Evolutionary conservation across 2,888 invertebrate genomes (phyloP), one percentile per base, ranked within the genome.

Genomic region (Plagiodera versicolora): DNA sequence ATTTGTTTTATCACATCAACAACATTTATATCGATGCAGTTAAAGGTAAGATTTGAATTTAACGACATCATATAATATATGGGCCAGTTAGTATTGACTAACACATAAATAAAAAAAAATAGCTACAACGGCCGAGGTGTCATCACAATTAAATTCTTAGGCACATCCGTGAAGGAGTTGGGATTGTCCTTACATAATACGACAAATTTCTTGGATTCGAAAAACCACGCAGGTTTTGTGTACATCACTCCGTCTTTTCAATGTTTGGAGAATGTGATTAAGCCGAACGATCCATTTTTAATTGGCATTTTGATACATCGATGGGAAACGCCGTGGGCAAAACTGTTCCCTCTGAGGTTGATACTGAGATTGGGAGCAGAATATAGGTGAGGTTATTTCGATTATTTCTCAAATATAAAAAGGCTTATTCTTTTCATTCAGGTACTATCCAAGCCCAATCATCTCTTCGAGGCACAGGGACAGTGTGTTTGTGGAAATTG

Each of bases 321-420:
- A 69, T 89, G 89, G 89, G 91, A 91, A 80, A 86, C 87, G 2
- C 90, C 90, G 0, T 91, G 91, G 91, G 94, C 92, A 1, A 91
- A 91, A 81, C 85, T 92, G 48, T 89, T 92, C 74, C 89, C 89
- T 0, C 75, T 89, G 39, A 83, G 94, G 10, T 80, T 94, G 30
- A 84, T 93, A 74, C 79, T 94, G 54, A 84, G 94, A 60, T 81
- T 94, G 30, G 94, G 94, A 1, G 92, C 92, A 2, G 91, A 93
- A 76, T 92, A 89, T 80, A 86, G 92, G 65, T 66, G 46, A 39
- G 50, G 30, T 19, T 20, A 18, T 9, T 35, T 44, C 3, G 8
- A 30, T 20, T 17, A 8, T 18, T 20, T 30, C 18, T 20, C 35
- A 19, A 16, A 20, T 10, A 44, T 54, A 48, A 8, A n/a, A n/a